Base-by-base conservation (phyloP, 92 coral and sea anemone genomes). In the Scolanthus callimorphus region DNA sequence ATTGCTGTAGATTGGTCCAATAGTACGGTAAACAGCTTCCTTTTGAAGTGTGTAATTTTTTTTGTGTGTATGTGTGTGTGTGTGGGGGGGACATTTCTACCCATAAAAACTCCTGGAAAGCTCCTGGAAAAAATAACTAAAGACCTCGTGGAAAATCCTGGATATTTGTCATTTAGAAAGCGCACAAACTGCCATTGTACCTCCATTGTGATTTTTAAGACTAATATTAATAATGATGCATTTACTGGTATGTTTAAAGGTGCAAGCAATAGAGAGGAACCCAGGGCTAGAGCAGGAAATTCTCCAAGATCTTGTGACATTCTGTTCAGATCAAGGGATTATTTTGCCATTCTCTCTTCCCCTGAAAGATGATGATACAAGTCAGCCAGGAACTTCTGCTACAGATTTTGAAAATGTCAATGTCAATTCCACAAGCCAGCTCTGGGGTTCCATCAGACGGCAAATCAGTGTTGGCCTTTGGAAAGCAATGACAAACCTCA, bases 261-360 rank as follows among this genome's bases (percentile, higher is more conserved):
- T 82, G 20, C 96, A 88, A 55, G 96, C 96, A 20, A 53, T 88
- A 20, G 96, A 88, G 41, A 71, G 90, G 48, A 88, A 88, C 44
- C 86, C 96, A 20, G 96, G 90, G 17, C 79, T 72, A 51, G 96
- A 88, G 26, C 89, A 88, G 63, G 73, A 74, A 25, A 83, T 88
- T 21, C 71, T 83, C 48, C 79, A 88, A 44, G 96, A 88, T 55
- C 73, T 88, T 25, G 86, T 83, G 26, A 79, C 78, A 65, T 88
- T 88, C 78, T 84, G 90, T 1, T 73, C 90, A 1, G 76, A 81
- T 22, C 96, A 88, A 64, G 96, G 96, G 11, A 78, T 88, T 39
- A 28, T 83, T 4, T 66, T 88, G 43, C 96, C 96, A 0, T 71
- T 56, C 55, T 74, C 73, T 1, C 25, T 31, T 4, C 68, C 74